A percentile compares a stretch with the other conserved stretches of the same genome.
These are phyloP conservation scores for Cephus runcator DNA, from an alignment of 2,888 invertebrate species.

Conservation along the genomic window DNA sequence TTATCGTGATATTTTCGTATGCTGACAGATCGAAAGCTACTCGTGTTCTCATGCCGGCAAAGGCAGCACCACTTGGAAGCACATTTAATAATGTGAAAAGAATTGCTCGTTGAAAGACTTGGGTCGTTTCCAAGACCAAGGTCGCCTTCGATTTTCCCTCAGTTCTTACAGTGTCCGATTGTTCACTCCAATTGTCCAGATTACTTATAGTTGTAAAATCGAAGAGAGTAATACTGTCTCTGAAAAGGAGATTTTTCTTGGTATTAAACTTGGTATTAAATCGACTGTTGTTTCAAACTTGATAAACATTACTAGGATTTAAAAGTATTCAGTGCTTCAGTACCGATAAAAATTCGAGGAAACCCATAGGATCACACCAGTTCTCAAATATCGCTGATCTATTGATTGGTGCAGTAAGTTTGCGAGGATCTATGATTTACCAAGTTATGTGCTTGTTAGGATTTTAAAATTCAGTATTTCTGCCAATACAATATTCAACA, in stretches of 20 bases:
- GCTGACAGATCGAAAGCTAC: conserved; percentile 68
- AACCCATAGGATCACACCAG: too few species aligned
- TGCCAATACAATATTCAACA: too few species aligned
- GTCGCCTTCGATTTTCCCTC: conserved; percentile 76
- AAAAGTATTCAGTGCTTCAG: not conserved
- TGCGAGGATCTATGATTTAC: too few species aligned
- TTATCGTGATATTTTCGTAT: conserved; percentile 67
- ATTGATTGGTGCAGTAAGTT: too few species aligned
- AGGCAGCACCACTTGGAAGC: conserved; percentile 76
- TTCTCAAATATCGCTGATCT: too few species aligned
- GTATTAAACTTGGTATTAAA: not conserved
- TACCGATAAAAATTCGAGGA: not conserved
- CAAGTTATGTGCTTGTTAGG: too few species aligned
- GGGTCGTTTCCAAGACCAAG: conserved; percentile 71
- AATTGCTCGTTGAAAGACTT: conserved; percentile 71
- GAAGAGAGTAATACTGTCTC: conserved; percentile 61
- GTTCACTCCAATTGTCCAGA: conserved; percentile 71
- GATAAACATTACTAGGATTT: not conserved
- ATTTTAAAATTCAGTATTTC: too few species aligned
- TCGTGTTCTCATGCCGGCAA: conserved; percentile 71
- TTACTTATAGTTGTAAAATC: conserved; percentile 70
- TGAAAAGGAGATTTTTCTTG: conserved; percentile 9
- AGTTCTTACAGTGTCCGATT: conserved; percentile 73
- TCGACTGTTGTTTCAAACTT: not conserved
- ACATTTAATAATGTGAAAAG: conserved; percentile 75